Base-by-base conservation (phyloP, 2,113 vertebrate genomes). In the Zingel zingel region DNA sequence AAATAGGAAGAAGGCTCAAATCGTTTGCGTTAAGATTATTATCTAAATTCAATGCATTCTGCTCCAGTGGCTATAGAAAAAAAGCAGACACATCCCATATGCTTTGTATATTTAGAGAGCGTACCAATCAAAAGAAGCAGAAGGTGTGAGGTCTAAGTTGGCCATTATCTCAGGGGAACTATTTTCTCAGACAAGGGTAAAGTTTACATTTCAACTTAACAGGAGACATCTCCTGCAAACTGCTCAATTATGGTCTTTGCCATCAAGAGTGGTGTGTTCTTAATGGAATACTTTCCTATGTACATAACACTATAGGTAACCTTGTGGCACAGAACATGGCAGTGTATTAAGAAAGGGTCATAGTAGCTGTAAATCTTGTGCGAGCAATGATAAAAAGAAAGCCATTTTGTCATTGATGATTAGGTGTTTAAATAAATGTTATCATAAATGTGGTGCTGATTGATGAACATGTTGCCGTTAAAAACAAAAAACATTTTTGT, bases 1-100 rank as follows among this genome's bases (percentile, higher is more conserved):
- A 71, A 81, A 76, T 47, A n/a, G 57, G 15, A 58, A 43, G 9
- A 51, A 23, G n/a, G 16, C 62, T 65, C n/a, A 63, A 39, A 57
- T 58, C 21, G 50, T 16, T 45, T 43, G 30, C 21, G 3, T 50
- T 27, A 15, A 25, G 71, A 47, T 57, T 12, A n/a, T 58, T 8
- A 70, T 56, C 30, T 25, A 23, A 51, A 65, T 77, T 43, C 12
- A 18, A 1, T 23, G 15, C 25, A 36, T 73, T 45, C 21, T 66
- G 51, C 45, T 56, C 16, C 74, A 43, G 45, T 61, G 45, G 18
- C 16, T 39, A 30, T 45, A 43, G 39, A 53, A 14, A 30, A 19
- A 13, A 14, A 9, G 1, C 4, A 7, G 6, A 68, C n/a, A 77
- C 25, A 51, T 25, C 15, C 14, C 2, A 27, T 25, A 1, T 53